Base-by-base conservation (phyloP, 1,140 invertebrate species). In the Cyrtorhinus lividipennis region DNA sequence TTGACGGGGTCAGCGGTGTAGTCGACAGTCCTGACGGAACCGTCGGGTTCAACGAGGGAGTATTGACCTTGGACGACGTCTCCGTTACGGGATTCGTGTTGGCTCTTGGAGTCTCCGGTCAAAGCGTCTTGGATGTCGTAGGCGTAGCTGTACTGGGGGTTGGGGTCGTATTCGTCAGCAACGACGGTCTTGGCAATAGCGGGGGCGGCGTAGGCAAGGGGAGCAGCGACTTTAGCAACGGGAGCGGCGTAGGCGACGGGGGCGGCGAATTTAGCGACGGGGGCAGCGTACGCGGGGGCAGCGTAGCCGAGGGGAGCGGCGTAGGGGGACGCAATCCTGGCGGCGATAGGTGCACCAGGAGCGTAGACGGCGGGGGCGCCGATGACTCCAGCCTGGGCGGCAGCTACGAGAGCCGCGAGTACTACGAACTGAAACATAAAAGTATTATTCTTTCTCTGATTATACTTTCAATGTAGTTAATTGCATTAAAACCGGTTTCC, bases 361-460 rank as follows among this genome's bases (percentile, higher is more conserved):
- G 66, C 66, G n/a, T 63, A 56, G 38, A 64, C 68, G 44, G 69
- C 63, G 10, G 67, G 65, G 24, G 67, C 67, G 56, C 67, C 65
- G 65, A 67, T 62, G 61, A 67, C 63, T 23, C 71, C 71, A 22
- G 70, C 72, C 64, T 61, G 61, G 23, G 69, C 70, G 25, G 67
- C 70, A 59, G 71, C 70, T 30, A 71, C 53, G 56, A 71, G 58
- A 56, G 70, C 68, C 44, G 70, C 68, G 65, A 72, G 65, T 56
- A 68, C 65, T 25, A 72, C 53, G 25, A 73, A 66, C 67, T 76
- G 24, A 1, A 57, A 44, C 38, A 44, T n/a, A n/a, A n/a, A n/a
- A n/a, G n/a, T n/a, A n/a, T n/a, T n/a, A n/a, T n/a, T n/a, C n/a
- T n/a, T n/a, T n/a, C n/a, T n/a, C n/a, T n/a, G n/a, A n/a, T n/a